phyloP scores from a whole-genome alignment of 2,888 invertebrate genomes.

The Torymus texanus region DNA sequence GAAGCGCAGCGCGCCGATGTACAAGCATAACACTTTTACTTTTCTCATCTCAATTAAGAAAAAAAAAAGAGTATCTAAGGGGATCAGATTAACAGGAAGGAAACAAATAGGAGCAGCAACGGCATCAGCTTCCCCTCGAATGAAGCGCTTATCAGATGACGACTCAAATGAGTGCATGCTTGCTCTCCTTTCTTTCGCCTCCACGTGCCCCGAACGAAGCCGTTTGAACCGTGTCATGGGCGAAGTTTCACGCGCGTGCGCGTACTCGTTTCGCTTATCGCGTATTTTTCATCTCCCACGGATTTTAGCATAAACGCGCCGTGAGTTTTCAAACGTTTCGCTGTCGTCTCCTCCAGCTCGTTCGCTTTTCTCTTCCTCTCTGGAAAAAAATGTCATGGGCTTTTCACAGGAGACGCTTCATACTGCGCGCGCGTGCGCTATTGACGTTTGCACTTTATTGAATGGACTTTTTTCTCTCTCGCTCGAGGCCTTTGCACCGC shows the following conservation, averaged over 20 bases:
- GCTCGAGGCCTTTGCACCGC: not conserved
- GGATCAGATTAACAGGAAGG: slow-evolving; percentile 36
- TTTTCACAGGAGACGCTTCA: too few relatives aligned
- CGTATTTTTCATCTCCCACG: not conserved
- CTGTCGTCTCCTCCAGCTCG: too few relatives aligned
- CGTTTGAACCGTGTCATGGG: slow-evolving; percentile 23
- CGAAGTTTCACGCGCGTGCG: not conserved
- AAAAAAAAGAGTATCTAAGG: not conserved
- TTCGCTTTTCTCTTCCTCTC: too few relatives aligned
- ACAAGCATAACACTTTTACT: not conserved
- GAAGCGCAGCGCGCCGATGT: too few relatives aligned
- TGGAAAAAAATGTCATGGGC: too few relatives aligned
- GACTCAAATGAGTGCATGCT: slow-evolving; percentile 11
- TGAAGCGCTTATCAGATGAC: slow-evolving; percentile 34
- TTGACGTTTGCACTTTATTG: slow-evolving; percentile 8
- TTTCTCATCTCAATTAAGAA: not conserved
- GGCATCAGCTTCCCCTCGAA: slow-evolving; percentile 8
- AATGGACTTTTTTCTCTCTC: slow-evolving; percentile 6
- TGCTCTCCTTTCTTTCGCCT: not conserved
- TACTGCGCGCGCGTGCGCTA: not conserved
- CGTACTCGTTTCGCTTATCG: not conserved
- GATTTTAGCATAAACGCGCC: too few relatives aligned
- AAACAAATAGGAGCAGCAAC: not conserved
- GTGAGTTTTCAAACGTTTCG: too few relatives aligned
- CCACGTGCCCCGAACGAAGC: slow-evolving; percentile 14